Conservation (phyloP, 2,797 vertebrate species). For the Hafferia zeledoni region DNA sequence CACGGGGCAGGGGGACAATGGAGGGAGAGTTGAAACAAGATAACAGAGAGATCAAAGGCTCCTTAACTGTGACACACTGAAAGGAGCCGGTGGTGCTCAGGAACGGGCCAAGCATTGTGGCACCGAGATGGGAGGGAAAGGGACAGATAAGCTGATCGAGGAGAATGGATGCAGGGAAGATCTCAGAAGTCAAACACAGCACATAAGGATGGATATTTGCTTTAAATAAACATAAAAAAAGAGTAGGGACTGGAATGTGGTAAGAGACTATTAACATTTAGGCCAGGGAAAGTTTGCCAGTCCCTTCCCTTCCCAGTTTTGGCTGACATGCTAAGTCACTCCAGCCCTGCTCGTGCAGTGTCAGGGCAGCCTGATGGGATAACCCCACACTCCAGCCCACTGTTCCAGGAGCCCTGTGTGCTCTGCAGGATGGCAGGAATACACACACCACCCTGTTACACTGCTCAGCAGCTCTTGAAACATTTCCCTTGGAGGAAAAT, state of each 20-base stretch:
- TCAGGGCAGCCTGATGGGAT: not conserved
- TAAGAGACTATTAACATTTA: not conserved
- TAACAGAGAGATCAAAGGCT: conserved; percentile 3
- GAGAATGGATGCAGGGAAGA: not conserved
- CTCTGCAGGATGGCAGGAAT: not conserved
- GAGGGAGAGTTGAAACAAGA: not conserved
- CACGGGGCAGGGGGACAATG: not conserved
- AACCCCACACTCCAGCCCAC: not conserved
- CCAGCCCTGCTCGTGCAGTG: not conserved
- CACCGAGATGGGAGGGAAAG: not conserved
- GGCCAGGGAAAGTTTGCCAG: not conserved
- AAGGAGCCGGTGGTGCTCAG: not conserved
- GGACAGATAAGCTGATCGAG: not conserved
- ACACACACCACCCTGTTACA: not conserved
- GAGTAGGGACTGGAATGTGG: not conserved
- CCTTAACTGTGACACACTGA: not conserved
- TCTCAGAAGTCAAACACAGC: not conserved
- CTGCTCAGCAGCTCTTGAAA: not conserved
- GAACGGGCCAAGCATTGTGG: not conserved
- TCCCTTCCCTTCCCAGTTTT: not conserved
- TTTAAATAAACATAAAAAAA: not conserved
- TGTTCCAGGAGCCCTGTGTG: not conserved
- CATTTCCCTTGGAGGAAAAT: not conserved
- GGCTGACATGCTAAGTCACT: accelerated
- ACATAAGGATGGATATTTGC: accelerated